Evolutionary conservation across 2,113 vertebrate species (phyloP).

Genomic region (Dicrurus megarhynchus): DNA sequence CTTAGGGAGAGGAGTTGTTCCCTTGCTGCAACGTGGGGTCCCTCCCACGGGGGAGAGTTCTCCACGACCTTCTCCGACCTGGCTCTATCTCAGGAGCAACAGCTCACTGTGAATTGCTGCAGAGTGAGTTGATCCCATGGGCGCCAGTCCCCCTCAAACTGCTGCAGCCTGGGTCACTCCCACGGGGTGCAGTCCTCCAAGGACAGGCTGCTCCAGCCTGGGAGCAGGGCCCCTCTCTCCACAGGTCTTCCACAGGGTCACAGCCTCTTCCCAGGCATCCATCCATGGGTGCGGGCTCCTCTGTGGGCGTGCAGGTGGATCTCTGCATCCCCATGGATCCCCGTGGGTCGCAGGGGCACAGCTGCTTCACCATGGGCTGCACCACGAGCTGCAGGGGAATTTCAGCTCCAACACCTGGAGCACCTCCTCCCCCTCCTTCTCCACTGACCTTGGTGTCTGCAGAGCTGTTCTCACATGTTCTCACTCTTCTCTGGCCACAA

Average conservation of each 20-base stretch:
- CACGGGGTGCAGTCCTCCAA: background rate
- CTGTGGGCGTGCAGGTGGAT: background rate
- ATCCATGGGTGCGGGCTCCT: background rate
- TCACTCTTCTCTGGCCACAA: background rate
- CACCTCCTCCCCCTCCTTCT: background rate
- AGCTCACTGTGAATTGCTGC: background rate
- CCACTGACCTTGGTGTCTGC: background rate
- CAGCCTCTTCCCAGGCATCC: background rate
- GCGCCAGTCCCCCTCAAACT: background rate
- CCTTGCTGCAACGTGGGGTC: background rate
- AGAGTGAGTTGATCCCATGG: fast-evolving
- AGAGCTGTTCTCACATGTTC: background rate
- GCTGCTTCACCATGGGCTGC: background rate
- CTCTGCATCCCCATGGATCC: background rate
- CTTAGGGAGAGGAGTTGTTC: background rate
- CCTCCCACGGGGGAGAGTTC: background rate
- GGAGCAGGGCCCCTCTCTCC: background rate
- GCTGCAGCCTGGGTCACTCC: background rate
- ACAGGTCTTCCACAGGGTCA: background rate
- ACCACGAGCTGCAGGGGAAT: no score
- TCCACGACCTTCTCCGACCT: fast-evolving
- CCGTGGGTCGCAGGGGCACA: background rate
- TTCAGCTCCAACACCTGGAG: background rate
- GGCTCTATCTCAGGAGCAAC: background rate
- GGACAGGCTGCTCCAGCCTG: background rate